A percentile compares a stretch with the other conserved stretches of the same genome.
Evolutionary conservation across 2,113 vertebrate species (phyloP).

Genomic region (Tetrao urogallus): DNA sequence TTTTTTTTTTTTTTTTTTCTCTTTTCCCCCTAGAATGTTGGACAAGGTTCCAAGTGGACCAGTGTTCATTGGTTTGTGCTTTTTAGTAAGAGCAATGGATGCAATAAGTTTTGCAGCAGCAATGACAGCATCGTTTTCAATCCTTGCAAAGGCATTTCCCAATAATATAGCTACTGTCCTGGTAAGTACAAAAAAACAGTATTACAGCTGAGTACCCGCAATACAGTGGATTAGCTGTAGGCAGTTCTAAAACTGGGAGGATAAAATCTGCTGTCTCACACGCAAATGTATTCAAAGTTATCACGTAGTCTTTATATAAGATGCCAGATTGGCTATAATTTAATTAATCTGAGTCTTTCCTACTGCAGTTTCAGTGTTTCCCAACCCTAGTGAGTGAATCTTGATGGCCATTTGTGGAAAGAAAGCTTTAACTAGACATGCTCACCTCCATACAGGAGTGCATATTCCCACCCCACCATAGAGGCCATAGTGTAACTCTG

Average conservation of each 20-base stretch:
- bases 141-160: conserved; percentile 90
- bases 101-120: conserved; percentile 89
- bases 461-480: background rate
- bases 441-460: background rate
- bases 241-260: background rate
- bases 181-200: conserved; percentile 78
- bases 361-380: background rate
- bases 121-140: conserved; percentile 87
- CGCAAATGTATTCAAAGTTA: background rate
- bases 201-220: background rate
- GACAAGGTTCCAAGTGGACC: conserved; percentile 82
- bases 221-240: background rate
- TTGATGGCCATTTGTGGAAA: background rate
- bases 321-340: background rate
- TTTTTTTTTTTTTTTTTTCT: background rate
- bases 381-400: background rate
- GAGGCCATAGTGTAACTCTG: background rate
- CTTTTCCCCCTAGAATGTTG: conserved; percentile 81
- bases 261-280: background rate
- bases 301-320: background rate
- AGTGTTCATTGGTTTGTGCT: conserved; percentile 86
- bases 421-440: background rate
- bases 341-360: background rate
- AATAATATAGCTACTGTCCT: conserved; percentile 91
- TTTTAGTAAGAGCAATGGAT: conserved; percentile 88